Percentiles rank a stretch among this genome's conserved stretches.
These are phyloP conservation scores for Rhodophaea formosa DNA, from an alignment of 2,888 invertebrate genomes.

Conservation along the genomic window DNA sequence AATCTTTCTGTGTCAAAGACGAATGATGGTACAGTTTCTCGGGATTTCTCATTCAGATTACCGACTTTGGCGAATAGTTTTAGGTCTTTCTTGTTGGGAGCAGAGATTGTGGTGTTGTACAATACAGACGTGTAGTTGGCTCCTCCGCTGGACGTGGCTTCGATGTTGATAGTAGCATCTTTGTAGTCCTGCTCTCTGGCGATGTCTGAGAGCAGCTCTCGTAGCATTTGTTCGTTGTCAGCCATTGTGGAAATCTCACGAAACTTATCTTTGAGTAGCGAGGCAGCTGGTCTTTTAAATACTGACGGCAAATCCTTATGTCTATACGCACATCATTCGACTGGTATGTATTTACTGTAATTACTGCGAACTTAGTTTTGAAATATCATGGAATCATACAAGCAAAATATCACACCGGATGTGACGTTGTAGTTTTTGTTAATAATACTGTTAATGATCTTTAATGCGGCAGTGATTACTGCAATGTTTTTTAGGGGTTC, in stretches of 20 bases:
- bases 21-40: slow-evolving; percentile 19
- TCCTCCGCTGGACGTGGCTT: slow-evolving; percentile 25
- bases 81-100: slow-evolving; percentile 20
- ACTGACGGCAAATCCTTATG: neutral
- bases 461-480: too few species aligned
- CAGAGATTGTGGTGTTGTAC: slow-evolving; percentile 21
- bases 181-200: slow-evolving; percentile 20
- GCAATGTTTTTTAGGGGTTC: too few species aligned
- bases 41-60: slow-evolving; percentile 28
- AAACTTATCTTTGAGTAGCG: neutral
- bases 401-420: too few species aligned
- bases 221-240: slow-evolving; percentile 8
- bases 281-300: neutral
- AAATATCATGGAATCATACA: too few species aligned
- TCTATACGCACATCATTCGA: neutral
- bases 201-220: slow-evolving; percentile 18
- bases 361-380: neutral
- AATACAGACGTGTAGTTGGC: slow-evolving; percentile 29
- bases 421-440: too few species aligned
- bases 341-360: neutral
- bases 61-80: slow-evolving; percentile 35
- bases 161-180: slow-evolving; percentile 16
- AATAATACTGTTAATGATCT: too few species aligned
- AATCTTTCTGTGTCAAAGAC: slow-evolving; percentile 33
- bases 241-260: neutral